Evolutionary conservation across 2,888 invertebrate species (phyloP).

Genomic region (Tiliacea aurago): DNA sequence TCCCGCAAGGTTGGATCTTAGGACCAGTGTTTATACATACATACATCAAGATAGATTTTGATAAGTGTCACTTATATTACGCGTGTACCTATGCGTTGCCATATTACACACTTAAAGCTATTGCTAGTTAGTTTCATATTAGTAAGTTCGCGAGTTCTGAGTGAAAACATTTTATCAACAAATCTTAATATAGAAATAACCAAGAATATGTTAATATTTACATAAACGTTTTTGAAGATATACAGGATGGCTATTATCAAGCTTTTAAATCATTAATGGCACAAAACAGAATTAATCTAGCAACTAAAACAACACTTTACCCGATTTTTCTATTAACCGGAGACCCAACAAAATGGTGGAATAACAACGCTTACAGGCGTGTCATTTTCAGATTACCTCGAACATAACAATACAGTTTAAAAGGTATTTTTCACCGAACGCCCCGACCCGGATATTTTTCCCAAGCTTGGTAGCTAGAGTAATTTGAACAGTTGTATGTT

Average conservation of each 20-base stretch:
- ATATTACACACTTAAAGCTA: slow-evolving; percentile 89
- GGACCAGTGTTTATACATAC: slow-evolving; percentile 71
- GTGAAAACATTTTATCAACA: slow-evolving; percentile 65
- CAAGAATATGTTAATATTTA: slow-evolving; percentile 9
- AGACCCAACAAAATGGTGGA: slow-evolving; percentile 56
- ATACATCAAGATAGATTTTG: slow-evolving; percentile 62
- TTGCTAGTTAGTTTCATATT: slow-evolving; percentile 72
- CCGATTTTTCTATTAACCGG: slow-evolving; percentile 45
- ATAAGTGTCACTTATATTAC: slow-evolving; percentile 75
- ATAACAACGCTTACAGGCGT: slow-evolving; percentile 60
- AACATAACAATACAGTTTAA: slow-evolving; percentile 68
- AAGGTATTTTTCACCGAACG: slow-evolving; percentile 79
- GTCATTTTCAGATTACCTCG: slow-evolving; percentile 68
- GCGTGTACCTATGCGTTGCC: slow-evolving; percentile 84
- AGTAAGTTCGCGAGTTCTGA: slow-evolving; percentile 77
- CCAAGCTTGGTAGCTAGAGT: slow-evolving; percentile 73
- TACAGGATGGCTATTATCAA: neutral
- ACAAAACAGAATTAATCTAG: neutral
- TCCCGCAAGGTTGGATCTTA: slow-evolving; percentile 78
- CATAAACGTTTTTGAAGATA: neutral
- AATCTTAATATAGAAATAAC: neutral
- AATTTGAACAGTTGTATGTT: slow-evolving; percentile 85
- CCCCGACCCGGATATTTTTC: slow-evolving; percentile 75
- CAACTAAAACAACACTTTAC: slow-evolving; percentile 3
- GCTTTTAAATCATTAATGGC: neutral